Percentiles rank a stretch among this genome's conserved stretches.
Conservation (phyloP, 2,113 vertebrate species). For the Poeciliopsis prolifica region DNA sequence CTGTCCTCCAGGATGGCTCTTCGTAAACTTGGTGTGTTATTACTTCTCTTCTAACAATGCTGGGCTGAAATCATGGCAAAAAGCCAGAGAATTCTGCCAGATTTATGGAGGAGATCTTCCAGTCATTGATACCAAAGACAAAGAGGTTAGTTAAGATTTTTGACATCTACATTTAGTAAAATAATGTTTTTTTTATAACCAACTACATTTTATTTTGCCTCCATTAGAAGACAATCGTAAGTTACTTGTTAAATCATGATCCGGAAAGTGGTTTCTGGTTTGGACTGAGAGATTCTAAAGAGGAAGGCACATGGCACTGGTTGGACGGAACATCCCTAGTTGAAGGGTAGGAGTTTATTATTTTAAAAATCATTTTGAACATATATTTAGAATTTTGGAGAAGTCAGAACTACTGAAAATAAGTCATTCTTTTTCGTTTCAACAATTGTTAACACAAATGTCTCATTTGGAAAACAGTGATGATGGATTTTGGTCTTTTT, state of each 20-base stretch:
- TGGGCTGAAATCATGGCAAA: constrained; percentile 27
- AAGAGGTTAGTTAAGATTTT: constrained; percentile 42
- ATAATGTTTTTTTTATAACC: not conserved
- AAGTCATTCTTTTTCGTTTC: too few species aligned
- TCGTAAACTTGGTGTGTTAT: constrained; percentile 53
- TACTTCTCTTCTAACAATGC: constrained; percentile 9
- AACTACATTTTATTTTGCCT: not conserved
- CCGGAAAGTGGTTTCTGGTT: constrained; percentile 52
- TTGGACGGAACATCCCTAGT: constrained; percentile 35
- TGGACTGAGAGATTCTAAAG: constrained; percentile 40
- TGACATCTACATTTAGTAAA: not conserved
- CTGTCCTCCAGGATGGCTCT: constrained; percentile 52
- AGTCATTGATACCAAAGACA: constrained; percentile 43
- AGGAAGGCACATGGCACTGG: constrained; percentile 67
- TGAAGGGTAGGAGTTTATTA: constrained; percentile 41
- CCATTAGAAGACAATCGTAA: constrained; percentile 48
- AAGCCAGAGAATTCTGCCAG: constrained; percentile 46
- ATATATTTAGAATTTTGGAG: too few species aligned
- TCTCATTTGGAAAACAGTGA: too few species aligned
- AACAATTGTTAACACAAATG: too few species aligned
- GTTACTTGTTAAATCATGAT: not conserved
- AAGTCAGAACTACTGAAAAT: too few species aligned
- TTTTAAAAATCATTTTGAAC: not conserved
- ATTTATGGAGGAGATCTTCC: constrained; percentile 56
- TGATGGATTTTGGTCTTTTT: not conserved